These are phyloP conservation scores for Bactericera cockerelli DNA, from an alignment of 1,140 invertebrate species.

Conservation along the genomic window DNA sequence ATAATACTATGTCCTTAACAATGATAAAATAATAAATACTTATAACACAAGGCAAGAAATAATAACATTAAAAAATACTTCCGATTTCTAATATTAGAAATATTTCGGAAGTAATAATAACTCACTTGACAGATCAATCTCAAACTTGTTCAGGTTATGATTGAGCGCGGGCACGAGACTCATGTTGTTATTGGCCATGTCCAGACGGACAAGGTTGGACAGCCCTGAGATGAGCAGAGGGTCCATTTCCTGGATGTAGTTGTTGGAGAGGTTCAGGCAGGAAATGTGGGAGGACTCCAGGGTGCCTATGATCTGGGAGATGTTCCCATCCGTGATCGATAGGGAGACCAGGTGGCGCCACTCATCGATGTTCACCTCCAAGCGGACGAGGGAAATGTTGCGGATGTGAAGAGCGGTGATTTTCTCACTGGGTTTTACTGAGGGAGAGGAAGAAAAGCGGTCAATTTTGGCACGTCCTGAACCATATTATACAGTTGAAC, in stretches of 20 bases:
- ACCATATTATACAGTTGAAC: too few relatives aligned
- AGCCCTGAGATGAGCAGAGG: neutral
- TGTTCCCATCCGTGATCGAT: constrained; percentile 2
- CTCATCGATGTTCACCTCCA: neutral
- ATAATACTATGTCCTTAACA: too few relatives aligned
- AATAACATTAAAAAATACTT: too few relatives aligned
- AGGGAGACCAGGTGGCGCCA: neutral
- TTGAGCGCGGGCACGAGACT: neutral
- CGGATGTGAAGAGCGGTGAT: neutral
- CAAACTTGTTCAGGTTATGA: neutral
- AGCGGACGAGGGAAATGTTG: neutral
- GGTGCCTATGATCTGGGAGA: neutral
- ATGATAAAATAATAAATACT: too few relatives aligned
- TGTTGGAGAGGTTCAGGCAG: neutral
- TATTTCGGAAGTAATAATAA: too few relatives aligned
- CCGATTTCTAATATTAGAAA: too few relatives aligned
- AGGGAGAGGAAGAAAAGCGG: neutral
- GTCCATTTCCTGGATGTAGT: neutral
- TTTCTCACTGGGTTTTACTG: neutral
- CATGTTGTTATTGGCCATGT: neutral
- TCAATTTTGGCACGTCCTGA: too few relatives aligned
- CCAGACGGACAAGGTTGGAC: neutral
- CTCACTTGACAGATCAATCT: neutral
- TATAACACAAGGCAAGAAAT: too few relatives aligned
- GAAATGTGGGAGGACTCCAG: neutral